Percentiles rank a stretch among this genome's conserved stretches.
phyloP scores from a whole-genome alignment of 2,797 vertebrate genomes.

The Garrulus glandarius region DNA sequence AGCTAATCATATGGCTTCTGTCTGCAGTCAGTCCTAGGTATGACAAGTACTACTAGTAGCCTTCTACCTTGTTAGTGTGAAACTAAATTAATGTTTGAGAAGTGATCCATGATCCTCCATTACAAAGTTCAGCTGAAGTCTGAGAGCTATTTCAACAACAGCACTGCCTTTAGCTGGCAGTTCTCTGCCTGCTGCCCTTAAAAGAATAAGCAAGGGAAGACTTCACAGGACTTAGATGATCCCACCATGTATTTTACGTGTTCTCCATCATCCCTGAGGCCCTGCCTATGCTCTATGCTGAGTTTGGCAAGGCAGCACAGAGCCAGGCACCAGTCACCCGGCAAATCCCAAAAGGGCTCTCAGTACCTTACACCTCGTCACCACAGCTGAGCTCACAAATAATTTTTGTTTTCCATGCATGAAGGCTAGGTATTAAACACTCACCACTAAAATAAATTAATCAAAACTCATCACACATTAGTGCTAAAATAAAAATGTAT shows the following conservation, averaged over 20 bases:
- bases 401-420: not conserved
- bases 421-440: not conserved
- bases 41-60: not conserved
- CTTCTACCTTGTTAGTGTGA: not conserved
- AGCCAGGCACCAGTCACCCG: not conserved
- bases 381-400: not conserved
- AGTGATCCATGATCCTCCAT: not conserved
- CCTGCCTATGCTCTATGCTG: not conserved
- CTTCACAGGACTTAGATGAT: not conserved
- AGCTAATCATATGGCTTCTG: not conserved
- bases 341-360: not conserved
- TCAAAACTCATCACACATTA: not conserved
- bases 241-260: not conserved
- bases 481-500: not conserved
- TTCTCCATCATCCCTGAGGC: not conserved
- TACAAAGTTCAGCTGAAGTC: not conserved
- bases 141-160: not conserved
- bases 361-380: not conserved
- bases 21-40: not conserved
- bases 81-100: not conserved
- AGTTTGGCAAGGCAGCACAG: not conserved
- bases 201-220: not conserved
- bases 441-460: not conserved
- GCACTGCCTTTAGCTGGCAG: not conserved
- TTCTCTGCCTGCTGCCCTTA: not conserved